Conservation (phyloP, 2,888 invertebrate genomes). For the Dynastes maya region DNA sequence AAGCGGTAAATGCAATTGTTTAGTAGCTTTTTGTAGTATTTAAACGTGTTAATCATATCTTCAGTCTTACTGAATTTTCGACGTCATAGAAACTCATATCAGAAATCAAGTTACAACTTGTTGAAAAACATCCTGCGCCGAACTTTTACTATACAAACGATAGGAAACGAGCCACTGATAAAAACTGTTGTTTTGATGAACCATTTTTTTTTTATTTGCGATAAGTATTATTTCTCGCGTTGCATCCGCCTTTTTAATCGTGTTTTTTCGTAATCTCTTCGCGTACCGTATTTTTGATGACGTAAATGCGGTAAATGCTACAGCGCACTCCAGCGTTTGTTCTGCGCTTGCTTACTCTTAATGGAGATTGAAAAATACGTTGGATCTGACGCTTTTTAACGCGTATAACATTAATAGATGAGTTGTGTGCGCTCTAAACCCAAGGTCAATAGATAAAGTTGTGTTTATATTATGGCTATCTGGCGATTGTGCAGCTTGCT, state of each 20-base stretch:
- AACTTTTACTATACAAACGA: slow-evolving; percentile 20
- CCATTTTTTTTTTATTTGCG: slow-evolving; percentile 9
- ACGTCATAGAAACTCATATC: background rate
- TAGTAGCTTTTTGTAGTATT: too few species aligned
- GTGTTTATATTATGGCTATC: slow-evolving; percentile 18
- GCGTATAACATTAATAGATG: too few species aligned
- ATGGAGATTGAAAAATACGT: background rate
- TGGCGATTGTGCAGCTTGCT: slow-evolving; percentile 1
- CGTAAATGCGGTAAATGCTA: background rate
- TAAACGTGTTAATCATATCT: too few species aligned
- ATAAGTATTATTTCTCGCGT: slow-evolving; percentile 17
- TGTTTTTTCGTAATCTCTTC: slow-evolving; percentile 1
- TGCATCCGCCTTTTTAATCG: slow-evolving; percentile 17
- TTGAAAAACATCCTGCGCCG: slow-evolving; percentile 20
- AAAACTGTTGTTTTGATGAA: slow-evolving; percentile 29
- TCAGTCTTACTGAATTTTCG: too few species aligned
- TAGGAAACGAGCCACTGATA: slow-evolving; percentile 30
- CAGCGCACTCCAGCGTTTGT: background rate
- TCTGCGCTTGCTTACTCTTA: background rate
- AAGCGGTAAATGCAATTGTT: too few species aligned
- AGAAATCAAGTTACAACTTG: slow-evolving; percentile 17
- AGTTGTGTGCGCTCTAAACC: background rate
- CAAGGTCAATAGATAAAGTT: slow-evolving; percentile 31
- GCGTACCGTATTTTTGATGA: background rate
- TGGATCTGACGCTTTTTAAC: background rate